These are phyloP conservation scores for Troilus luridus DNA, from an alignment of 2,888 invertebrate species.

Conservation along the genomic window DNA sequence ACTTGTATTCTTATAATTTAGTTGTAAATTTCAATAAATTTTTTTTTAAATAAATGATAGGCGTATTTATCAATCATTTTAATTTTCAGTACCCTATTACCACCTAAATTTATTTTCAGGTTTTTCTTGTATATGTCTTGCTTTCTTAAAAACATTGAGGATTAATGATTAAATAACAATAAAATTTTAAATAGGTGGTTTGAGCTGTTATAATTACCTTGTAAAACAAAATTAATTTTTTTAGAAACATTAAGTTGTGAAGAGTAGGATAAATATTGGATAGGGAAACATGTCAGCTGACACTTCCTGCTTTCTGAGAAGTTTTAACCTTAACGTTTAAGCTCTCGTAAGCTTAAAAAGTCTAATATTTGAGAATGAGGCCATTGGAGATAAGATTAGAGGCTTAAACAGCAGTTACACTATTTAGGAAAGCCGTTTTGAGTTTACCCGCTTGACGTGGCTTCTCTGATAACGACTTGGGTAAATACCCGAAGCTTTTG, in stretches of 20 bases:
- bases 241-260: background rate
- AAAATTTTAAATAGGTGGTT: too few relatives aligned
- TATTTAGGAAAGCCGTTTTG: background rate
- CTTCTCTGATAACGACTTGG: background rate
- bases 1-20: too few relatives aligned
- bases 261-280: background rate
- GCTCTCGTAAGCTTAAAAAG: background rate
- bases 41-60: too few relatives aligned
- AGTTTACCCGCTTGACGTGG: background rate
- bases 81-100: too few relatives aligned
- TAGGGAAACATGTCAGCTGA: background rate
- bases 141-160: too few relatives aligned
- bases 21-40: too few relatives aligned
- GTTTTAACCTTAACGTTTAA: background rate
- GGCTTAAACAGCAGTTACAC: background rate
- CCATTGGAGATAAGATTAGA: conserved; percentile 13
- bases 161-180: too few relatives aligned
- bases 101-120: too few relatives aligned
- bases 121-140: too few relatives aligned
- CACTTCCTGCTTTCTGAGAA: background rate
- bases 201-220: too few relatives aligned
- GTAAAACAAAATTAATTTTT: too few relatives aligned
- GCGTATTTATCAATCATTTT: too few relatives aligned
- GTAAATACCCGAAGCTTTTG: conserved; percentile 2
- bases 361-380: conserved; percentile 5